These are phyloP conservation scores for Phragmatobia fuliginosa DNA, from an alignment of 2,888 invertebrate species.

Conservation along the genomic window DNA sequence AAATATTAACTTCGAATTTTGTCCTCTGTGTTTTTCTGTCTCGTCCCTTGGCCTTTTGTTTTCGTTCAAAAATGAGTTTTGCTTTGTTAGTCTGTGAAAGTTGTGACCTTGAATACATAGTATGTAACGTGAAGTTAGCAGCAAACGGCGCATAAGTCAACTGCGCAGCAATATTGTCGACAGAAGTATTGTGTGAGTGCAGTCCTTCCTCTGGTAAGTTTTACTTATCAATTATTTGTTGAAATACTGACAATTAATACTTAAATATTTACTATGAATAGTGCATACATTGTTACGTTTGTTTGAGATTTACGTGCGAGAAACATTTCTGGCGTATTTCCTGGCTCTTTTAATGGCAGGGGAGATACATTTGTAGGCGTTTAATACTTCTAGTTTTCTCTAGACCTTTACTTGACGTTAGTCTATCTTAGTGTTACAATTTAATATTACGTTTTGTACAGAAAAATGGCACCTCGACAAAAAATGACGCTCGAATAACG, in stretches of 20 bases:
- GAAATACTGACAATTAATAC: conserved; percentile 2
- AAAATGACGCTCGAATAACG: conserved; percentile 34
- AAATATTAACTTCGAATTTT: too few relatives aligned
- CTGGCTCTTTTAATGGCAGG: neutral
- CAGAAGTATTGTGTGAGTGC: conserved; percentile 5
- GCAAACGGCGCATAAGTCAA: too few relatives aligned
- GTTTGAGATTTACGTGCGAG: too few relatives aligned
- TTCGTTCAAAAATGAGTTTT: too few relatives aligned
- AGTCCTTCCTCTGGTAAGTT: conserved; percentile 10
- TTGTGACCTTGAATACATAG: too few relatives aligned
- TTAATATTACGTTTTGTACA: conserved; percentile 22
- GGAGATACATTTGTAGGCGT: neutral
- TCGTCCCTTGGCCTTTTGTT: too few relatives aligned
- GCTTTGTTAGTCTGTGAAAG: too few relatives aligned
- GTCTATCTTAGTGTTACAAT: neutral
- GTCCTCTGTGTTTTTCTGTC: too few relatives aligned
- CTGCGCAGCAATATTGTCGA: too few relatives aligned
- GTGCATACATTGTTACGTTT: too few relatives aligned
- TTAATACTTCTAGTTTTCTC: neutral
- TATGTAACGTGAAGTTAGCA: too few relatives aligned
- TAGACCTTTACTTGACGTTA: neutral
- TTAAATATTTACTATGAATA: conserved; percentile 1
- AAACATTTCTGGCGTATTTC: conserved; percentile 1
- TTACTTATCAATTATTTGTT: conserved; percentile 5
- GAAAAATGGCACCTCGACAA: conserved; percentile 26